A percentile compares a stretch with the other conserved stretches of the same genome.
phyloP scores from a whole-genome alignment of 1,140 invertebrate species.

The Brachionus paranguensis region DNA sequence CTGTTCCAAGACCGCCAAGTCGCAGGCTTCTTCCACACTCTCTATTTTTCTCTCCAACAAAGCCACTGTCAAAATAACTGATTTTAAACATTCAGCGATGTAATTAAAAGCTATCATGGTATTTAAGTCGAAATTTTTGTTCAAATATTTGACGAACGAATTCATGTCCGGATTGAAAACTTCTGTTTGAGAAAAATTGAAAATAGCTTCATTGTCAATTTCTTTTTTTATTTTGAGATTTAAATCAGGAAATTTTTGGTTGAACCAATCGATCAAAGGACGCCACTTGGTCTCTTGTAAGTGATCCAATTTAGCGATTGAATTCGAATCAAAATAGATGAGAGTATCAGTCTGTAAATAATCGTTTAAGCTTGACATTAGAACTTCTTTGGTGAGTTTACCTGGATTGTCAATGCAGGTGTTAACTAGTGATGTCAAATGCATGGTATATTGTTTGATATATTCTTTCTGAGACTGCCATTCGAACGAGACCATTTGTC shows the following conservation, averaged over 20 bases:
- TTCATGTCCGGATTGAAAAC: neutral
- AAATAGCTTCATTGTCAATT: neutral
- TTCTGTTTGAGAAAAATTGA: conserved; percentile 13
- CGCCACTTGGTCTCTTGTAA: conserved; percentile 77
- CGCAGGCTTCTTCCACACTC: conserved; percentile 67
- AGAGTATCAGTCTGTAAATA: conserved; percentile 81
- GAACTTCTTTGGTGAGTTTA: conserved; percentile 67
- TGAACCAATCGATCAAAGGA: conserved; percentile 80
- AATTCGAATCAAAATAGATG: conserved; percentile 49
- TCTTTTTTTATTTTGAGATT: conserved; percentile 26
- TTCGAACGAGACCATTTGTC: conserved; percentile 80
- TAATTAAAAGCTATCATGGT: conserved; percentile 67
- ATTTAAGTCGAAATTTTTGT: conserved; percentile 67
- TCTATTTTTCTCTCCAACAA: conserved; percentile 70
- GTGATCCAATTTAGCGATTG: conserved; percentile 59
- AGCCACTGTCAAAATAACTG: conserved; percentile 75
- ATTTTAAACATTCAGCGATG: conserved; percentile 83
- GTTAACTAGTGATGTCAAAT: conserved; percentile 75
- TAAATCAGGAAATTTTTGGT: conserved; percentile 50
- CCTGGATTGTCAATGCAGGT: conserved; percentile 85
- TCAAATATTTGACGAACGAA: conserved; percentile 52
- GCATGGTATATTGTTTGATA: conserved; percentile 75
- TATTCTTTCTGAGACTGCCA: conserved; percentile 74
- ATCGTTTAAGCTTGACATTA: conserved; percentile 71
- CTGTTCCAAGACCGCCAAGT: conserved; percentile 71